Percentiles rank a stretch among this genome's conserved stretches.
Conservation (phyloP, 2,888 invertebrate species). For the Caenorhabditis sp. region DNA sequence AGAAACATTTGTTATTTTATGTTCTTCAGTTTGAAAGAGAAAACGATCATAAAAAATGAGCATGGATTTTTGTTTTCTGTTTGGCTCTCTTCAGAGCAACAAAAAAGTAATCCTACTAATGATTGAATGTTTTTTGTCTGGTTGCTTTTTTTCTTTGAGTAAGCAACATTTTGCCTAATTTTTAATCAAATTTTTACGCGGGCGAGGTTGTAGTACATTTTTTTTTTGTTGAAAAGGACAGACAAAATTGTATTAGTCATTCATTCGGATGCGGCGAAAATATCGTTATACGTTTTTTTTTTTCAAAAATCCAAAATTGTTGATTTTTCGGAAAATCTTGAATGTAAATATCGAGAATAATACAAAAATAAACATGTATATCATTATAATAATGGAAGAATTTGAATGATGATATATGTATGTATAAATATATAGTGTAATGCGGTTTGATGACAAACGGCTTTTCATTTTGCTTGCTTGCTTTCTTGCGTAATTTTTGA, state of each 20-base stretch:
- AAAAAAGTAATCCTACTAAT: neutral
- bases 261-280: neutral
- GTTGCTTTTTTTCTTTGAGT: too few relatives aligned
- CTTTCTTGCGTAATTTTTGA: neutral
- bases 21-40: neutral
- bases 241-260: neutral
- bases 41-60: constrained; percentile 5
- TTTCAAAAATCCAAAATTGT: too few relatives aligned
- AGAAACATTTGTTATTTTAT: constrained; percentile 1
- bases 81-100: neutral
- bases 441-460: constrained; percentile 1
- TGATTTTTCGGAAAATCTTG: too few relatives aligned
- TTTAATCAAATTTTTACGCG: neutral
- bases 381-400: neutral
- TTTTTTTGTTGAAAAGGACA: neutral
- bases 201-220: neutral
- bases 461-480: neutral
- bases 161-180: neutral
- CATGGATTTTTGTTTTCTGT: neutral
- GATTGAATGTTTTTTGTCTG: too few relatives aligned
- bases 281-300: neutral
- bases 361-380: neutral
- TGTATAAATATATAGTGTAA: neutral
- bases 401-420: neutral
- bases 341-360: neutral